Evolutionary conservation across 1,140 invertebrate genomes (phyloP), one percentile per base, ranked within the genome.

Genomic region (Chlorops oryzae): DNA sequence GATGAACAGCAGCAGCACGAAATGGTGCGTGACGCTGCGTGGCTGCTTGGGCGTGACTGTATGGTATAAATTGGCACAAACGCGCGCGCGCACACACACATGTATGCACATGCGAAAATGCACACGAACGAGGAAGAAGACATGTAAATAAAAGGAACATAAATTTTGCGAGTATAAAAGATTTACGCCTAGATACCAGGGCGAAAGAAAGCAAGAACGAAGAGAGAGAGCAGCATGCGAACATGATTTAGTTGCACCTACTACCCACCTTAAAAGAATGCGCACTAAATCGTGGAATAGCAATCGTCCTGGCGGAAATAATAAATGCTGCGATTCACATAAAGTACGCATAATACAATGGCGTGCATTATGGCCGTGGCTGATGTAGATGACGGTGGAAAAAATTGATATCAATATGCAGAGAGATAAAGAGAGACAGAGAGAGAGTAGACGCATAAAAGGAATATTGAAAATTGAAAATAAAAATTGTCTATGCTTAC

Each of bases 251-350:
- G 13, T 15, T 28, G 28, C 24, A 17, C 5, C 21, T 12, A 38
- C 17, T 55, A 67, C 65, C 74, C 76, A 85, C 82, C 75, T 78
- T 52, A 87, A 79, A 49, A 86, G 64, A 21, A 80, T 75, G 64
- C 79, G 76, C 38, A 86, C 63, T 50, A 85, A 59, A 61, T 87
- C 83, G 50, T 84, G 82, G 13, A 85, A 71, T 43, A 87, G 74
- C 17, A 81, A 84, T 47, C 75, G 66, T 18, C 83, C 81, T 13
- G 75, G 76, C 0, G 78, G 73, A 23, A 76, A 77, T 32, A 84
- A 58, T 56, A 80, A 67, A 39, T 68, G 69, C 52, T 76, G 77
- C 7, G 81, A 76, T 61, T 88, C 85, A 57, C 85, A 87, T 44
- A 87, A 78, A 18, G 79, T 79, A 51, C 80, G 77, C 50, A 85